phyloP scores from a whole-genome alignment of 2,888 invertebrate genomes.

The Drosophila cognata region DNA sequence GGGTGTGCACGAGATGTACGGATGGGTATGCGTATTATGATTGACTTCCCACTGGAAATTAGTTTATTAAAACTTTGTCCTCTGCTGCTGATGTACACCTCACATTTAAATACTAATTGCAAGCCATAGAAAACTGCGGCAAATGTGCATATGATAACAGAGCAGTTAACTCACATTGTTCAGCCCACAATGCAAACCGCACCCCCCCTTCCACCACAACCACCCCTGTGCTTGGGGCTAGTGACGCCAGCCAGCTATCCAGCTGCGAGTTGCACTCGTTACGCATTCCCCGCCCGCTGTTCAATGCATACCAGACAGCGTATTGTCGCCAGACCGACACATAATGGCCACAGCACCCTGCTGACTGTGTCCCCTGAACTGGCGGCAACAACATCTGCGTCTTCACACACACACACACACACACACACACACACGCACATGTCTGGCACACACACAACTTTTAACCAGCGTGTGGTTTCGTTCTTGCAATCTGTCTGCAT shows the following conservation, averaged over 20 bases:
- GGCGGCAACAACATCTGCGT: constrained; percentile 41
- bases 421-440: constrained; percentile 12
- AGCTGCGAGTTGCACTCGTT: constrained; percentile 48
- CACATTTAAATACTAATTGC: constrained; percentile 68
- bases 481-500: constrained; percentile 20
- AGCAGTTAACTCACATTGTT: constrained; percentile 23
- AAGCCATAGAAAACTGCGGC: constrained; percentile 35
- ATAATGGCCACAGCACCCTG: constrained; percentile 46
- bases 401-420: neutral
- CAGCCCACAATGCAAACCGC: neutral
- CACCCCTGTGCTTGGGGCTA: neutral
- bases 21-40: neutral
- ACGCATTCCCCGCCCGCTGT: constrained; percentile 22
- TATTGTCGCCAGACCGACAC: constrained; percentile 60
- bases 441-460: constrained; percentile 10
- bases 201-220: neutral
- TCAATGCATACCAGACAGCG: constrained; percentile 42
- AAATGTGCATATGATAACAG: constrained; percentile 38
- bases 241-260: constrained; percentile 38
- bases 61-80: constrained; percentile 67
- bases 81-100: constrained; percentile 14
- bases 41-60: constrained; percentile 31
- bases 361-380: constrained; percentile 27
- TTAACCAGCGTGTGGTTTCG: constrained; percentile 13
- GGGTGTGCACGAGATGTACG: no score